Evolutionary conservation across 2,797 vertebrate species (phyloP), one percentile per base, ranked within the genome.

Genomic region (Parambassis ranga): DNA sequence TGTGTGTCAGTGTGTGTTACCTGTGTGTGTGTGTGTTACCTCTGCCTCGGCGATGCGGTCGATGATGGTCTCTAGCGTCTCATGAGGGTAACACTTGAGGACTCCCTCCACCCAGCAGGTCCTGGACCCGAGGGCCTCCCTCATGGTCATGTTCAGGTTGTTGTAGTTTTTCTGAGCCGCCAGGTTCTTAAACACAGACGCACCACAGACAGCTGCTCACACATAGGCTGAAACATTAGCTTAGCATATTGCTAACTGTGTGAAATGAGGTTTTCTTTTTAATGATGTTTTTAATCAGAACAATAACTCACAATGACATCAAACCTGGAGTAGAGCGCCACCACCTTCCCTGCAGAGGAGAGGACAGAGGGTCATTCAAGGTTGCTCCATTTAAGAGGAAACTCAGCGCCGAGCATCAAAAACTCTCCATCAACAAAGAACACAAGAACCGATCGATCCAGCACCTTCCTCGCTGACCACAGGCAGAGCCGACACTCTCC

Each of bases 91-190:
- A 88, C 96, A 98, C 76, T 94, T 98, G 39, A 99, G 92, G 24
- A 99, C 96, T 0, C 95, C 96, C 59, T 98, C 97, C 36, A 98
- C 38, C 6, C 93, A 95, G 75, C 92, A 43, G 0, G 79, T 91
- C 49, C 97, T 92, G 39, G 86, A 90, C 24, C 56, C 74, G 32
- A 98, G 52, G 0, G 93, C 96, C 50, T 98, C 95, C 11, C 66
- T 80, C 91, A 99, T 95, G 0, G 93, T 96, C 79, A 99, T 94
- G 81, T 97, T 94, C 70, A 99, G 87, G 76, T 97, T 94, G 84
- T 98, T 98, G 90, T 99, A 99, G 65, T 89, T 94, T 75, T 98
- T 94, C 87, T 96, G 95, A 19, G 97, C 97, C 3, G 97, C 97
- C 35, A 99, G 87, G 49, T 99, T 98, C 97, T 99, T 32, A n/a